These are phyloP conservation scores for Chaetura pelagica DNA, from an alignment of 2,113 vertebrate genomes.

Conservation along the genomic window DNA sequence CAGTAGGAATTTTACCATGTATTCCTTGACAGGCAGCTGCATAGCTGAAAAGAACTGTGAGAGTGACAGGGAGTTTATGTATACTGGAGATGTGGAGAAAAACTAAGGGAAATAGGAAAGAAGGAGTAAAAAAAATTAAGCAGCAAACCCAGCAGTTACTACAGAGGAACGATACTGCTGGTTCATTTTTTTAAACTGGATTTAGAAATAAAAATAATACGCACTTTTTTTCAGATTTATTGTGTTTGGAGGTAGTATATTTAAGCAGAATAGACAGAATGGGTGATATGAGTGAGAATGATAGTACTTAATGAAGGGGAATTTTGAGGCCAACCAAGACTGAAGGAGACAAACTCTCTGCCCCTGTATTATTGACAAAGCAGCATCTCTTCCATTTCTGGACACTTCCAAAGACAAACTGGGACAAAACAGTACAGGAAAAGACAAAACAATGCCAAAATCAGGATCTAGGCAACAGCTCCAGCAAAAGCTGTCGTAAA, in stretches of 20 bases:
- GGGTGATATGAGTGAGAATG: neutral
- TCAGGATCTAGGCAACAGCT: neutral
- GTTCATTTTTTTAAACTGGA: neutral
- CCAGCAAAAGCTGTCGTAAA: neutral
- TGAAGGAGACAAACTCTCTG: neutral
- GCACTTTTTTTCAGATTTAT: neutral
- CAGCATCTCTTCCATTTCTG: neutral
- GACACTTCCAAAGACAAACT: neutral
- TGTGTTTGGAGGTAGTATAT: neutral
- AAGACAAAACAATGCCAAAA: slow-evolving; percentile 2
- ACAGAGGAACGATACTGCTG: neutral
- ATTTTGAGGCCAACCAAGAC: neutral
- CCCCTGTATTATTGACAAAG: neutral
- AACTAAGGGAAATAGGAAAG: neutral
- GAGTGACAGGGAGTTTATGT: neutral
- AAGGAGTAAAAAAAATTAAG: neutral
- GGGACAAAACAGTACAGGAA: neutral
- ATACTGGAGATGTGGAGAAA: neutral
- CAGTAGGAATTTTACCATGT: neutral
- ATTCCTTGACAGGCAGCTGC: neutral
- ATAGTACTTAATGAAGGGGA: neutral
- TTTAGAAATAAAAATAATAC: slow-evolving; percentile 36
- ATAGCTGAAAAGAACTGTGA: neutral
- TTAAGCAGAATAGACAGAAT: neutral
- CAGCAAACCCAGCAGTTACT: neutral